phyloP scores from a whole-genome alignment of 2,888 invertebrate genomes.

The Chloromyia formosa region DNA sequence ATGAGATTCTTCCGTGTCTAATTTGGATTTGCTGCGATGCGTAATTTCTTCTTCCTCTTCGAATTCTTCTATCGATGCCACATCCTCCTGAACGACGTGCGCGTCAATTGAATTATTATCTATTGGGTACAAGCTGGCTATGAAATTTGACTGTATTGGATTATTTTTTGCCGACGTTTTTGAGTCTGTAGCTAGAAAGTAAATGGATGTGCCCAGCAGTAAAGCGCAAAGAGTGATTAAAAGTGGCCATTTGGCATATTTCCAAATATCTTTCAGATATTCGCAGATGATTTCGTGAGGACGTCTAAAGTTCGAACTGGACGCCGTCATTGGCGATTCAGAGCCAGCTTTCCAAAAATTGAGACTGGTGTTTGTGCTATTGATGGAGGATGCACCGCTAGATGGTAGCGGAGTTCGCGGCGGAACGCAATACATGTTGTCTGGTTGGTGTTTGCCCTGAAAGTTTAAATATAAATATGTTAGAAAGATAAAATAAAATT shows the following conservation, averaged over 20 bases:
- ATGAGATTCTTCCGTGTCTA: neutral
- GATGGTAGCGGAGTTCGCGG: constrained; percentile 42
- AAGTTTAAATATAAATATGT: too few species aligned
- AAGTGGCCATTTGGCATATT: constrained; percentile 50
- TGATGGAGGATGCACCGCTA: constrained; percentile 45
- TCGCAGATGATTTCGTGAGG: constrained; percentile 32
- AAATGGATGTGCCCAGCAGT: constrained; percentile 47
- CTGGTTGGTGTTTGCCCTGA: constrained; percentile 40
- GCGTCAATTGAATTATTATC: constrained; percentile 9
- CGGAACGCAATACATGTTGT: constrained; percentile 47
- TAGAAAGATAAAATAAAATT: too few species aligned
- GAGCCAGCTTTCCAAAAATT: constrained; percentile 51
- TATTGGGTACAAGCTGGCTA: neutral
- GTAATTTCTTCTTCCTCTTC: constrained; percentile 15
- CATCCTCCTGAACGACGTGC: constrained; percentile 14
- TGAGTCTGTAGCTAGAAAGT: constrained; percentile 49
- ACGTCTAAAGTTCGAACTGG: constrained; percentile 36
- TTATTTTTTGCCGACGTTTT: neutral
- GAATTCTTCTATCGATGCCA: constrained; percentile 2
- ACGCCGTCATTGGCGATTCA: constrained; percentile 48
- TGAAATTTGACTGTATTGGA: neutral
- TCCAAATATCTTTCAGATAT: constrained; percentile 46
- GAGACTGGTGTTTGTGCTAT: constrained; percentile 44
- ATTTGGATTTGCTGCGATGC: neutral
- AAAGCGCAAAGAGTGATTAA: constrained; percentile 43